These are phyloP conservation scores for Sterna hirundo DNA, from an alignment of 2,113 vertebrate genomes.

Conservation along the genomic window DNA sequence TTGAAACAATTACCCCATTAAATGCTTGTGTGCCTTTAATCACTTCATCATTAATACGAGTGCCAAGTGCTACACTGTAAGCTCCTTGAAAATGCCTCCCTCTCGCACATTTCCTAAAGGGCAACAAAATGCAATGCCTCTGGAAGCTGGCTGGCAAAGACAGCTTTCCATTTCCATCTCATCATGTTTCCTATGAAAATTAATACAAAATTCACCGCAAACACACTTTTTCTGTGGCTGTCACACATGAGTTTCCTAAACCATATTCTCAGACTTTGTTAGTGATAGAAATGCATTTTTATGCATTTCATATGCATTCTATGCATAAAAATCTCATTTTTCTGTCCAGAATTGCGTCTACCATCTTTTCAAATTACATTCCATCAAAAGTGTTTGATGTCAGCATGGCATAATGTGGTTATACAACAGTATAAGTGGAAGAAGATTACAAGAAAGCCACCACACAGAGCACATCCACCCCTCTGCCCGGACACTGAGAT, in stretches of 20 bases:
- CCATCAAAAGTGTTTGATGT: not conserved
- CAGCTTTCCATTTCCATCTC: constrained; percentile 2
- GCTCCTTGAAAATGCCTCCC: not conserved
- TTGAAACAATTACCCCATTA: not conserved
- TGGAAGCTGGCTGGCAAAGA: not conserved
- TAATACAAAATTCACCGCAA: not conserved
- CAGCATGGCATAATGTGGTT: not conserved
- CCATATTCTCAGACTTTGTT: not conserved
- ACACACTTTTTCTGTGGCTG: not conserved
- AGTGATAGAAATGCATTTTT: constrained; percentile 2
- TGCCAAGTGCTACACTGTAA: not conserved
- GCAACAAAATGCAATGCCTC: not conserved
- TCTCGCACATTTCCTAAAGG: not conserved
- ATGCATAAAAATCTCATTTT: constrained; percentile 20
- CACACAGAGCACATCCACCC: not conserved
- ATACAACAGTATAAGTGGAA: not conserved
- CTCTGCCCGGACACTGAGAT: not conserved
- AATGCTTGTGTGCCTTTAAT: not conserved
- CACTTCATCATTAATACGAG: not conserved
- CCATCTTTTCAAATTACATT: not conserved
- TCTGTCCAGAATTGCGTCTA: not conserved
- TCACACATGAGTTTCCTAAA: not conserved
- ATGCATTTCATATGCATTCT: not conserved
- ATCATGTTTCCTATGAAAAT: not conserved
- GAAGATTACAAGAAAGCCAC: not conserved